Evolutionary conservation across 2,888 invertebrate genomes (phyloP), one percentile per base, ranked within the genome.

Genomic region (Caenorhabditis becei): DNA sequence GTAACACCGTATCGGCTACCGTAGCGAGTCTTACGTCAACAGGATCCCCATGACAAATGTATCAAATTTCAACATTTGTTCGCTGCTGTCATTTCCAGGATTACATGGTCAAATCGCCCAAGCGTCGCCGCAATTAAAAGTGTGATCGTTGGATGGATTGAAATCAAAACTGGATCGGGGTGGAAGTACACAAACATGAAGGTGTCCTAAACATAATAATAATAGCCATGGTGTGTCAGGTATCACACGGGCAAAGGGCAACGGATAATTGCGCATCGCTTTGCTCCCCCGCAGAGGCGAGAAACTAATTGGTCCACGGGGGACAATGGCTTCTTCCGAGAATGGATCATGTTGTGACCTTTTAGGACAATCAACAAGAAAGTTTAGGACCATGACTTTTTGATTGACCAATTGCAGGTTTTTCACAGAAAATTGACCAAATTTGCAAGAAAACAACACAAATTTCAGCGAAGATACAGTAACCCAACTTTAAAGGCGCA

Each of bases 171-270:
- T 74, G 32, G 74, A 74, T 66, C 2, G 53, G 16, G 2, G 2
- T 53, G 26, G 63, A 53, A 74, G 35, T 63, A 49, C 63, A 63
- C 58, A 59, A 35, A 66, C 18, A 53, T 41, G 24, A 5, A 32
- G 20, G 35, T 20, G 16, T 23, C 35, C 74, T 74, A 74, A 74
- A 74, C 66, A 74, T 66, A 74, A 74, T 74, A 74, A 74, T 74
- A 74, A 74, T 74, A 74, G 74, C 65, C 65, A n/a, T 10, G 32
- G 65, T 74, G 56, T 71, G 71, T 71, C 71, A 62, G 71, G 71
- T 71, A 71, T 71, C 71, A 62, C 53, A 70, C 61, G 62, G 56
- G 62, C 20, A 71, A 71, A 71, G 71, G 71, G 71, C 71, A 71
- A 4, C 32, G 62, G 53, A 59, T 74, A 74, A 66, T 65, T 74